phyloP scores from a whole-genome alignment of 1,140 invertebrate species.

The Acromyrmex charruanus region DNA sequence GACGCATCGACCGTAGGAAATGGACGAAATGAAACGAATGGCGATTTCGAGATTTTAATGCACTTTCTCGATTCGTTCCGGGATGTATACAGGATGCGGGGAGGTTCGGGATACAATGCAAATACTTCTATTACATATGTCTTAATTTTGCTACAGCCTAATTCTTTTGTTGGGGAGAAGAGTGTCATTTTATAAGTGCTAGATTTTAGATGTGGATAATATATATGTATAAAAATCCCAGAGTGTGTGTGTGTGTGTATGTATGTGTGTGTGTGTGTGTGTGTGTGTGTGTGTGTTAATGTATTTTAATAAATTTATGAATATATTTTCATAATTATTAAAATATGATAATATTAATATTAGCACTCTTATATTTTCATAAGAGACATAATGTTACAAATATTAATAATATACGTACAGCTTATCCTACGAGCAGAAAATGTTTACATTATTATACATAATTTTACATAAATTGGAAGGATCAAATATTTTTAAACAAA shows the following conservation, averaged over 20 bases:
- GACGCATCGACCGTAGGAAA: slow-evolving; percentile 56
- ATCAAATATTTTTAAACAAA: not conserved
- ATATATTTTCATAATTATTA: not conserved
- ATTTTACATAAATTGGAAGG: not conserved
- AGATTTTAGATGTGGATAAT: too few species aligned
- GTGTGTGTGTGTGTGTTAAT: not conserved
- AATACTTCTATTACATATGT: slow-evolving; percentile 7
- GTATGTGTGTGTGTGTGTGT: not conserved
- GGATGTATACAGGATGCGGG: not conserved
- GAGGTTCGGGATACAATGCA: not conserved
- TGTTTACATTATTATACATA: not conserved
- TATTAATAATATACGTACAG: not conserved
- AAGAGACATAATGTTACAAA: not conserved
- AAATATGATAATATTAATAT: too few species aligned
- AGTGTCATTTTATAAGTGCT: not conserved
- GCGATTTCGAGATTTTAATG: slow-evolving; percentile 45
- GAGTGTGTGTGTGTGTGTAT: too few species aligned
- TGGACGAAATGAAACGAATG: slow-evolving; percentile 37
- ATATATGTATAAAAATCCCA: not conserved
- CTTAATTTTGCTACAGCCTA: slow-evolving; percentile 7
- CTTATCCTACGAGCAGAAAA: too few species aligned
- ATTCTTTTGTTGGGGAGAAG: not conserved
- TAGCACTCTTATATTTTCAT: not conserved
- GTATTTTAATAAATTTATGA: slow-evolving; percentile 28
- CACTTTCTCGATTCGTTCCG: slow-evolving; percentile 15